Evolutionary conservation across 1,140 invertebrate genomes (phyloP).

Genomic region (Rhopalosiphum maidis): DNA sequence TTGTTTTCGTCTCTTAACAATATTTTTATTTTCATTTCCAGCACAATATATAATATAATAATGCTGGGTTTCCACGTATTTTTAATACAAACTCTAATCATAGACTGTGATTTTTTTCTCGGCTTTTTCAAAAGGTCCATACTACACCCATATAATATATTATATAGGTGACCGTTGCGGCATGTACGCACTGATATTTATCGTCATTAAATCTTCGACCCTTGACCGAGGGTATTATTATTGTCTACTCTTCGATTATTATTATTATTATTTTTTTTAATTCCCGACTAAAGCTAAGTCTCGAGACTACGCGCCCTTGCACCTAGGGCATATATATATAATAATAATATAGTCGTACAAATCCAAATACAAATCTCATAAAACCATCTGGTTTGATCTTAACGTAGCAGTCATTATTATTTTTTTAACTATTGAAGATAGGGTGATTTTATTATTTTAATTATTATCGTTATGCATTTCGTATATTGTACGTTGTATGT

Average conservation of each 20-base stretch:
- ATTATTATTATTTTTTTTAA: neutral
- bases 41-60: neutral
- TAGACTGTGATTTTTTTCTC: neutral
- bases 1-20: neutral
- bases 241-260: neutral
- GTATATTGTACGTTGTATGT: too few species aligned
- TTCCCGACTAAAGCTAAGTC: neutral
- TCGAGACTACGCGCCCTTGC: neutral
- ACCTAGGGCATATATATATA: neutral
- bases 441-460: too few species aligned
- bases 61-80: neutral
- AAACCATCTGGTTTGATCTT: neutral
- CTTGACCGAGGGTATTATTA: neutral
- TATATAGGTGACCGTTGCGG: neutral
- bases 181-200: neutral
- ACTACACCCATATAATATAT: neutral
- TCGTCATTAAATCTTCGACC: neutral
- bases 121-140: neutral
- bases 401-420: neutral
- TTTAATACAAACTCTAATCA: neutral
- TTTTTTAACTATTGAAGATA: neutral
- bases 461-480: too few species aligned
- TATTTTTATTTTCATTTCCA: neutral
- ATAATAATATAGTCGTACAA: neutral
- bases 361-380: neutral